Percentiles rank a stretch among this genome's conserved stretches.
Evolutionary conservation across 2,797 vertebrate species (phyloP).

Genomic region (Etheostoma perlongum): DNA sequence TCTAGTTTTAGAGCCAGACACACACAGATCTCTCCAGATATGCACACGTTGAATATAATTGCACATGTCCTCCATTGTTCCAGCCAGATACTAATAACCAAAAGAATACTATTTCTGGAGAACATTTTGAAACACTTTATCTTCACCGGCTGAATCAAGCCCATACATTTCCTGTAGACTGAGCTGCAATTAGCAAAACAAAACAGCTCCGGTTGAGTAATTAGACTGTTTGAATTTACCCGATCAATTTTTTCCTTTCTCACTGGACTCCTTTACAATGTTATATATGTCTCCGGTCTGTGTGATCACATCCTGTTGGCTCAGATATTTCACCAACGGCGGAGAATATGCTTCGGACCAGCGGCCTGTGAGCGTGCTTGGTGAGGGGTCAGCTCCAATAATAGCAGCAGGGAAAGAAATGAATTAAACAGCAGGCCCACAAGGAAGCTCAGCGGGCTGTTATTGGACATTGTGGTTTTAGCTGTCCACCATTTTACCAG

Average conservation of each 20-base stretch:
- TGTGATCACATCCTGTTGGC: conserved; percentile 51
- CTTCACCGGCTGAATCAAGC: background rate
- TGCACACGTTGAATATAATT: conserved; percentile 26
- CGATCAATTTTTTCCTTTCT: conserved; percentile 15
- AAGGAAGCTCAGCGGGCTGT: conserved; percentile 42
- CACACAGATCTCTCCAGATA: conserved; percentile 20
- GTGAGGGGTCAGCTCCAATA: conserved; percentile 63
- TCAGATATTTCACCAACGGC: conserved; percentile 16
- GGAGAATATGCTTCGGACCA: conserved; percentile 10
- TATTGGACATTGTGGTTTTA: conserved; percentile 59
- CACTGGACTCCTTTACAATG: conserved; percentile 23
- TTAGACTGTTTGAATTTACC: conserved; percentile 13
- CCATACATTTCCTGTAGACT: conserved; percentile 49
- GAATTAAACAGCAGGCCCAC: conserved; percentile 50
- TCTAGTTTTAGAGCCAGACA: conserved; percentile 14
- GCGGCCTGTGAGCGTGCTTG: conserved; percentile 15
- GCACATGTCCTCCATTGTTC: conserved; percentile 54
- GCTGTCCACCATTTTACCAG: conserved; percentile 61
- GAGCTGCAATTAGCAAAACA: conserved; percentile 53
- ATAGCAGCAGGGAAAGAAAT: conserved; percentile 41
- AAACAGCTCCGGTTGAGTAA: conserved; percentile 21
- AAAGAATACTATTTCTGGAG: conserved; percentile 35
- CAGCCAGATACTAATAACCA: conserved; percentile 55
- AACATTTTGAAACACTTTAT: conserved; percentile 40
- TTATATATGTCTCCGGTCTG: conserved; percentile 33